Conservation (phyloP, 2,888 invertebrate genomes). For the Xylota sylvarum region DNA sequence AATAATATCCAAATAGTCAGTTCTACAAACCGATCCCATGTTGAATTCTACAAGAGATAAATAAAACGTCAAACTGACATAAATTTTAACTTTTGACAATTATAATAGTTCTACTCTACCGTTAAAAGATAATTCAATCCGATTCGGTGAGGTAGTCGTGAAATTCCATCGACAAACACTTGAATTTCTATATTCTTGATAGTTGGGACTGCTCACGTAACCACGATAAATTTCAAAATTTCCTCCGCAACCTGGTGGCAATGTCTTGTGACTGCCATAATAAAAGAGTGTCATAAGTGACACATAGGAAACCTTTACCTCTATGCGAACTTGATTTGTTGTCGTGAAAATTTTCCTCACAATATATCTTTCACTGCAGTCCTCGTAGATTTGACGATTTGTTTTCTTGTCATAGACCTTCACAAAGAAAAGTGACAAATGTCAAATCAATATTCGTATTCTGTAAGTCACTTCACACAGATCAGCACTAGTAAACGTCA, state of each 20-base stretch:
- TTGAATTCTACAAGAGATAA: slow-evolving; percentile 85
- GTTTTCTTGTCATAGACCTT: slow-evolving; percentile 80
- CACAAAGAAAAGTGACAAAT: neutral
- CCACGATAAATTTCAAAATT: slow-evolving; percentile 78
- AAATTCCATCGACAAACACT: slow-evolving; percentile 88
- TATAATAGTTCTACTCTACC: no score
- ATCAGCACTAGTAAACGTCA: neutral
- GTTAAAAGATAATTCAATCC: slow-evolving; percentile 78
- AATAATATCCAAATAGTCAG: slow-evolving; percentile 88
- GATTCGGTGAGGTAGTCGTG: slow-evolving; percentile 85
- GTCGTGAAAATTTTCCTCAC: slow-evolving; percentile 61
- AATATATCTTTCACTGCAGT: slow-evolving; percentile 36
- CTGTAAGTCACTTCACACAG: neutral
- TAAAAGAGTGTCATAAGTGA: slow-evolving; percentile 69
- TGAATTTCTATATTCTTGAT: slow-evolving; percentile 86
- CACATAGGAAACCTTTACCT: neutral
- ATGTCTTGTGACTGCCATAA: slow-evolving; percentile 75
- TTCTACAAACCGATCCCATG: slow-evolving; percentile 88
- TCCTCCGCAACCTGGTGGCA: slow-evolving; percentile 81
- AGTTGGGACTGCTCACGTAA: slow-evolving; percentile 88
- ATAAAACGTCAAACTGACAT: slow-evolving; percentile 67
- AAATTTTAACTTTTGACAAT: neutral
- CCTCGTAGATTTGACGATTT: slow-evolving; percentile 78
- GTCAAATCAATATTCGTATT: neutral
- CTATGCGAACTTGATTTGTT: slow-evolving; percentile 80